Conservation (phyloP, 1,140 invertebrate genomes). For the Triops cancriformis region DNA sequence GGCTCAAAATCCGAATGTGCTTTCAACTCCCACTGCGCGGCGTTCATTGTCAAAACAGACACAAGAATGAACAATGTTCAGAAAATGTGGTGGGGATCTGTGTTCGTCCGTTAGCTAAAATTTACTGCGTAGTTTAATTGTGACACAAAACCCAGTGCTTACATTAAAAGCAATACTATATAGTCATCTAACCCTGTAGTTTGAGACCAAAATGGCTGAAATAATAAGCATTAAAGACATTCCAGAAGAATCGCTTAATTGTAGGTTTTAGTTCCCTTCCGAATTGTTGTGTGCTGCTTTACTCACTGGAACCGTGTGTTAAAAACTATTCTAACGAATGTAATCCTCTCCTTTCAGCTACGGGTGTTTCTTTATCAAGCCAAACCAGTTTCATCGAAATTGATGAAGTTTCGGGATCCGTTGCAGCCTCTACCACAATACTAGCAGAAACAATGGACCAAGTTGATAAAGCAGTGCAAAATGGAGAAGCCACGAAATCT, state of each 20-base stretch:
- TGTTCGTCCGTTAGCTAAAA: not conserved
- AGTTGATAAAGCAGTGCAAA: slow-evolving; percentile 10
- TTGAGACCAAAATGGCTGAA: slow-evolving; percentile 23
- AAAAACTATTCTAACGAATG: not conserved
- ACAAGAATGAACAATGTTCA: not conserved
- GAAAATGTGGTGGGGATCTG: not conserved
- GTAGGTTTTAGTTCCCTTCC: not conserved
- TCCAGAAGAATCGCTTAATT: slow-evolving; percentile 19
- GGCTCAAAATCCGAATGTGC: not conserved
- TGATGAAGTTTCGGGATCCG: not conserved
- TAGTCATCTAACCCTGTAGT: not conserved
- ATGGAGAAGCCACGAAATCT: not conserved
- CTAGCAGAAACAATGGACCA: not conserved
- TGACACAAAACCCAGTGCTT: not conserved
- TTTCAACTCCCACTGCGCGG: not conserved
- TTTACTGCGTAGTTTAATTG: not conserved
- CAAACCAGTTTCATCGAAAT: slow-evolving; percentile 6
- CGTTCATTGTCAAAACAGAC: not conserved
- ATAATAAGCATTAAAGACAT: slow-evolving; percentile 26
- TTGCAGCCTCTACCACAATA: not conserved
- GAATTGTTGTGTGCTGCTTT: not conserved
- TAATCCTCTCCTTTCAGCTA: not conserved
- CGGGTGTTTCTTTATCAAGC: not conserved
- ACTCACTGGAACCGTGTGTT: not conserved
- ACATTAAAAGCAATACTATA: not conserved